Evolutionary conservation across 2,113 vertebrate genomes (phyloP), one percentile per base, ranked within the genome.

Genomic region (Burhinus oedicnemus): DNA sequence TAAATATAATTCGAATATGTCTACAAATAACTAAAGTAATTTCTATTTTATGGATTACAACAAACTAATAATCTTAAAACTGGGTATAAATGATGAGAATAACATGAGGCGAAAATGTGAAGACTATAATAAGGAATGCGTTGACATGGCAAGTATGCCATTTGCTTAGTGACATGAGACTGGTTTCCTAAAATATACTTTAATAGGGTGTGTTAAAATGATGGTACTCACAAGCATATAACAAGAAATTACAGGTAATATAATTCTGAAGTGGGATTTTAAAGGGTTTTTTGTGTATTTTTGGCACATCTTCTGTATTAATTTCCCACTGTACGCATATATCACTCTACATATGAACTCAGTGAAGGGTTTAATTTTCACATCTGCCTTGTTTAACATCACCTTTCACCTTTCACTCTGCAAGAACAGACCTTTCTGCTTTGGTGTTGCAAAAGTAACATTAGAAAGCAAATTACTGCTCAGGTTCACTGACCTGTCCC

Each of bases 231-330:
- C 13, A 58, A 71, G 3, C 9, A 29, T 51, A 16, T 60, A 83
- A 52, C 11, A 89, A 86, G 32, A 71, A 93, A 45, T 18, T 45
- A 34, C 6, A 23, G 12, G 27, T 49, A 71, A 61, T 42, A 3
- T 36, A 42, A 60, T 68, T 72, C 12, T 21, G 12, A 64, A 32
- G 16, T n/a, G n/a, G 20, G 4, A n/a, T 47, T 80, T 83, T 60
- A 64, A 64, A 86, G 8, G 14, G 1, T 0, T 22, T 32, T 6
- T 47, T 57, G 0, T 58, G 13, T 15, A 18, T 6, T 36, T 77
- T 38, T 84, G 8, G 3, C 7, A 9, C 76, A 55, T 54, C 11
- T 68, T 81, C 55, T 40, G 10, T 23, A 49, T 47, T 51, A 55
- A 32, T 74, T 95, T 75, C 42, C 4, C 12, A 30, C 23, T 62